A percentile compares a stretch with the other conserved stretches of the same genome.
Conservation (phyloP, 2,113 vertebrate species). For the Cephalopholis sonnerati region DNA sequence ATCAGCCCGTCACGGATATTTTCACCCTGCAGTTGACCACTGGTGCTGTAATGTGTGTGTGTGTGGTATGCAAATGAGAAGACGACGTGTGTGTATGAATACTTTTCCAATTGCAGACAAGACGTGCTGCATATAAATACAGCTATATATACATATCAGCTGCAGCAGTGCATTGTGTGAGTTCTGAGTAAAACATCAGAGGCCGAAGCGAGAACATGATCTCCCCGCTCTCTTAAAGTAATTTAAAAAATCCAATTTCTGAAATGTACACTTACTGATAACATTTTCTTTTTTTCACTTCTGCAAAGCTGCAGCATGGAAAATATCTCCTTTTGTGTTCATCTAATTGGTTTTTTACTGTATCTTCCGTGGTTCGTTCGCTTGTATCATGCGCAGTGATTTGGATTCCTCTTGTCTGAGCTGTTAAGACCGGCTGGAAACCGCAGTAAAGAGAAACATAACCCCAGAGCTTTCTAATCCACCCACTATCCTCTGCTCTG, state of each 20-base stretch:
- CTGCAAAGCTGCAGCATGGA: constrained; percentile 27
- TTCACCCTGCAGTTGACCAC: constrained; percentile 17
- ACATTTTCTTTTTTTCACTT: constrained; percentile 14
- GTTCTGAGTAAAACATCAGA: constrained; percentile 6
- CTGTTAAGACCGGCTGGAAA: constrained; percentile 60
- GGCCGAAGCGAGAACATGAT: constrained; percentile 43
- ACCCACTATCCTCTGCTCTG: constrained; percentile 74
- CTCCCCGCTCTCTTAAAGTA: constrained; percentile 25
- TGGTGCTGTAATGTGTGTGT: constrained; percentile 2
- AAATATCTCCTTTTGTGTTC: constrained; percentile 66
- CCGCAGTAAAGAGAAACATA: constrained; percentile 68
- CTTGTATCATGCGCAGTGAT: constrained; percentile 65
- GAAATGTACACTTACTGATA: constrained; percentile 65
- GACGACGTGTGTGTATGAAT: neutral
- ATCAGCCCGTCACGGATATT: constrained; percentile 29
- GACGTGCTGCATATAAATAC: constrained; percentile 23
- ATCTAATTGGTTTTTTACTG: constrained; percentile 75
- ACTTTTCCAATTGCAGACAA: constrained; percentile 21
- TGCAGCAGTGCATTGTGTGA: constrained; percentile 15
- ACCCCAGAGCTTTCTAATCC: constrained; percentile 78
- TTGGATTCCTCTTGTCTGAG: constrained; percentile 64
- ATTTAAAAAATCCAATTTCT: constrained; percentile 65
- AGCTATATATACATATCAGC: constrained; percentile 15
- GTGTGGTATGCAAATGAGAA: constrained; percentile 29
- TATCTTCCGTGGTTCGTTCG: constrained; percentile 38